These are phyloP conservation scores for Synanthedon vespiformis DNA, from an alignment of 2,888 invertebrate species.

Conservation along the genomic window DNA sequence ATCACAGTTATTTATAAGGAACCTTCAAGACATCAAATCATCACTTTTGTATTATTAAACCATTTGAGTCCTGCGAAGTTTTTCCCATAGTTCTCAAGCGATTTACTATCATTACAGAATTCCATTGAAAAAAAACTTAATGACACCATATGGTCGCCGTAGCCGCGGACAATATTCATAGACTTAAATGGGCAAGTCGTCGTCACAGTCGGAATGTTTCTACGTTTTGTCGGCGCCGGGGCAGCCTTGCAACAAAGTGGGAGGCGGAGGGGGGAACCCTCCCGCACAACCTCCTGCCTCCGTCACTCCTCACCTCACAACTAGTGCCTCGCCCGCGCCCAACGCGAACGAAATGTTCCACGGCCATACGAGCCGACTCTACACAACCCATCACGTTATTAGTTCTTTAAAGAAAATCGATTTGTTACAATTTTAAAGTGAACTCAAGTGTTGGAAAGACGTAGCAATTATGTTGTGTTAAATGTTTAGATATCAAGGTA, in stretches of 20 bases:
- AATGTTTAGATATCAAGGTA: slow-evolving; percentile 30
- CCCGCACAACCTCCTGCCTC: slow-evolving; percentile 55
- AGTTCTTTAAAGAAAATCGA: slow-evolving; percentile 10
- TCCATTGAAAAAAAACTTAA: slow-evolving; percentile 47
- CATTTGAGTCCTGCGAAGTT: not conserved
- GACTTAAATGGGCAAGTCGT: slow-evolving; percentile 68
- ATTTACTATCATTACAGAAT: slow-evolving; percentile 41
- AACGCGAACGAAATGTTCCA: slow-evolving; percentile 30
- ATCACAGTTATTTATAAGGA: no score
- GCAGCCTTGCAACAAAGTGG: slow-evolving; percentile 33
- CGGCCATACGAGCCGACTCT: slow-evolving; percentile 6
- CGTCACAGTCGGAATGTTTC: slow-evolving; percentile 63
- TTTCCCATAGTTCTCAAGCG: slow-evolving; percentile 38
- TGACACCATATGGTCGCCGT: slow-evolving; percentile 60
- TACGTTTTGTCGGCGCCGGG: slow-evolving; percentile 32
- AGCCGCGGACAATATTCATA: slow-evolving; percentile 63
- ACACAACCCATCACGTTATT: slow-evolving; percentile 13
- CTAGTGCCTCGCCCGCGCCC: slow-evolving; percentile 49
- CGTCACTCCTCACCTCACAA: slow-evolving; percentile 38
- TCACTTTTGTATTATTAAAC: no score
- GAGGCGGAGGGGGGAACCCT: slow-evolving; percentile 20
- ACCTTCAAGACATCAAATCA: no score
- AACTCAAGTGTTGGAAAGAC: slow-evolving; percentile 33
- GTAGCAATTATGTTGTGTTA: slow-evolving; percentile 29
- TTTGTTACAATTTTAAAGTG: slow-evolving; percentile 19